Conservation (phyloP, 2,888 invertebrate genomes). For the Papilio protenor region DNA sequence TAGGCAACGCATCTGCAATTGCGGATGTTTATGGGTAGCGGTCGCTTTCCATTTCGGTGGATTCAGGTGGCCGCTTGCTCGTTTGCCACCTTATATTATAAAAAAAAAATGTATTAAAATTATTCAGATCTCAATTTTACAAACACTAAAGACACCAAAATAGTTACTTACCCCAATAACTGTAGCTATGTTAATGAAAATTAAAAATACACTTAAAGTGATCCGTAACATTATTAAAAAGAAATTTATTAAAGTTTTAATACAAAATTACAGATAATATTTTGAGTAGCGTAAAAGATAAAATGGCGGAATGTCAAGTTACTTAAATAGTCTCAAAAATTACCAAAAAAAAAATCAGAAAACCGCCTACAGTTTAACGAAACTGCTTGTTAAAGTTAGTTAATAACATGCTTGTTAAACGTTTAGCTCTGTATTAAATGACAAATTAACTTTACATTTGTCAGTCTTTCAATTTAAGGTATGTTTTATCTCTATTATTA, state of each 20-base stretch:
- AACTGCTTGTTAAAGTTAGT: constrained; percentile 22
- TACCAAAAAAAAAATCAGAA: constrained; percentile 14
- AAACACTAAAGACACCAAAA: neutral
- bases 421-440: constrained; percentile 18
- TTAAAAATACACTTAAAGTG: neutral
- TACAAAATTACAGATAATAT: neutral
- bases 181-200: constrained; percentile 23
- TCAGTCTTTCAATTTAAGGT: too few species aligned
- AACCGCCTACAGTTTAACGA: constrained; percentile 38
- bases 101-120: neutral
- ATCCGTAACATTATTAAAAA: constrained; percentile 13
- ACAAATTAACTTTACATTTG: neutral
- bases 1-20: too few species aligned
- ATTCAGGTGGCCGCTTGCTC: too few species aligned
- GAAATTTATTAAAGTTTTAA: neutral
- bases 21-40: too few species aligned
- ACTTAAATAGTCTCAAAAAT: neutral
- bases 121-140: neutral
- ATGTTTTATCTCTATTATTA: too few species aligned
- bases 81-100: too few species aligned
- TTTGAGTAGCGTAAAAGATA: neutral
- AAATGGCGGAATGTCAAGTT: neutral
- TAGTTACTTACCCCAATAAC: constrained; percentile 33
- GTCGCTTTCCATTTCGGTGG: too few species aligned
- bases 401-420: constrained; percentile 29